These are phyloP conservation scores for Carabus problematicus DNA, from an alignment of 2,888 invertebrate genomes.

Conservation along the genomic window DNA sequence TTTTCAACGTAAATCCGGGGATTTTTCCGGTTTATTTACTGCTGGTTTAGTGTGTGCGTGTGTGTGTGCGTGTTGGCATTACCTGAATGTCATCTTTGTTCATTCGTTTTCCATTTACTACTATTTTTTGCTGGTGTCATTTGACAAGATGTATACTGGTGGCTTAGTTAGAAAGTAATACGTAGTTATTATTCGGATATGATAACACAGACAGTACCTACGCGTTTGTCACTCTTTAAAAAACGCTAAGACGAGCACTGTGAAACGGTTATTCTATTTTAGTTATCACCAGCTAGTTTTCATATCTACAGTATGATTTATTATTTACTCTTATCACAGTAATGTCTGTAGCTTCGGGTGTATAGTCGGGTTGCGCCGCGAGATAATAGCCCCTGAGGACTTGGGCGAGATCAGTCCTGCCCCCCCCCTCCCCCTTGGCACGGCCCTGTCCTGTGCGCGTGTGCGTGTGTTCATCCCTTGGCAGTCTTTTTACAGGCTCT, in stretches of 20 bases:
- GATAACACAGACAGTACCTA: too few relatives aligned
- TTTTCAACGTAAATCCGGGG: slow-evolving; percentile 53
- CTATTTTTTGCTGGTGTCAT: neutral
- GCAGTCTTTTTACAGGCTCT: slow-evolving; percentile 47
- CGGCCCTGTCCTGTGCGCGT: neutral
- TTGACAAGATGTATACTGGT: too few relatives aligned
- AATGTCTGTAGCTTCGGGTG: neutral
- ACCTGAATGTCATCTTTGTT: neutral
- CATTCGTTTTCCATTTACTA: slow-evolving; percentile 1
- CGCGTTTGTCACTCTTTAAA: too few relatives aligned
- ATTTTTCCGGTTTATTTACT: slow-evolving; percentile 53
- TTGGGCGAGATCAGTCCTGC: slow-evolving; percentile 21
- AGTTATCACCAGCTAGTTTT: neutral
- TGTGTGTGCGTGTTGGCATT: too few relatives aligned
- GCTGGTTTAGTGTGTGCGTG: slow-evolving; percentile 49
- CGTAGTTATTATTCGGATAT: neutral
- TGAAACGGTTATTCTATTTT: too few relatives aligned
- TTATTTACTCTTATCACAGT: neutral
- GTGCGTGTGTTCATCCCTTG: neutral
- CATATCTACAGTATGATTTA: too few relatives aligned
- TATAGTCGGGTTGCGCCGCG: neutral
- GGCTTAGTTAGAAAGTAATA: neutral
- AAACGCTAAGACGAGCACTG: too few relatives aligned
- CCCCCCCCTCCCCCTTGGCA: neutral
- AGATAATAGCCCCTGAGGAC: slow-evolving; percentile 41